Evolutionary conservation across 1,140 invertebrate species (phyloP).

Genomic region (Goniozus legneri): DNA sequence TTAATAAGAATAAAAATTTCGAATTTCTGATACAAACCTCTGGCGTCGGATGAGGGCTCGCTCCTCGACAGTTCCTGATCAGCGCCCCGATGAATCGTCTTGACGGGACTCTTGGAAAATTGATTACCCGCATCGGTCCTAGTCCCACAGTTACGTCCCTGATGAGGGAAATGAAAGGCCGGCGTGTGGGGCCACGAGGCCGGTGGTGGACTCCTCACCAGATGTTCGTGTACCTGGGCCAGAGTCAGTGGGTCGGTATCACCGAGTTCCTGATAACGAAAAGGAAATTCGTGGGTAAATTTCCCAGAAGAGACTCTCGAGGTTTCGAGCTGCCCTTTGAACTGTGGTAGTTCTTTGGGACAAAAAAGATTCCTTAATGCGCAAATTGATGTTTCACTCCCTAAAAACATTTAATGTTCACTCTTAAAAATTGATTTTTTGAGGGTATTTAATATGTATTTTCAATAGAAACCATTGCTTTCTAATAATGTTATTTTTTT

Average conservation of each 20-base stretch:
- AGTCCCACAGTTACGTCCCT: slow-evolving; percentile 17
- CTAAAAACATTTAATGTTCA: too few species aligned
- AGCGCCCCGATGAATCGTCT: slow-evolving; percentile 29
- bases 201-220: slow-evolving; percentile 77
- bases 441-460: too few species aligned
- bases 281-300: background rate
- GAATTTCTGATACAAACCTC: slow-evolving; percentile 43
- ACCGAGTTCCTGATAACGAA: slow-evolving; percentile 60
- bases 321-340: too few species aligned
- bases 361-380: too few species aligned
- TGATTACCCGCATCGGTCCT: slow-evolving; percentile 25
- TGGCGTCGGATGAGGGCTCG: slow-evolving; percentile 42
- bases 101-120: slow-evolving; percentile 37
- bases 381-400: too few species aligned
- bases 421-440: too few species aligned
- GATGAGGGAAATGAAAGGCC: slow-evolving; percentile 44
- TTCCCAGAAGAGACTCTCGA: too few species aligned
- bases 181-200: slow-evolving; percentile 63
- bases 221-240: slow-evolving; percentile 77
- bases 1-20: too few species aligned
- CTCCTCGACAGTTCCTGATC: slow-evolving; percentile 43
- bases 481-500: too few species aligned
- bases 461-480: too few species aligned
- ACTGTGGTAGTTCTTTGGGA: too few species aligned
- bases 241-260: slow-evolving; percentile 68